phyloP scores from a whole-genome alignment of 2,113 vertebrate genomes.

The Semnornis frantzii region DNA sequence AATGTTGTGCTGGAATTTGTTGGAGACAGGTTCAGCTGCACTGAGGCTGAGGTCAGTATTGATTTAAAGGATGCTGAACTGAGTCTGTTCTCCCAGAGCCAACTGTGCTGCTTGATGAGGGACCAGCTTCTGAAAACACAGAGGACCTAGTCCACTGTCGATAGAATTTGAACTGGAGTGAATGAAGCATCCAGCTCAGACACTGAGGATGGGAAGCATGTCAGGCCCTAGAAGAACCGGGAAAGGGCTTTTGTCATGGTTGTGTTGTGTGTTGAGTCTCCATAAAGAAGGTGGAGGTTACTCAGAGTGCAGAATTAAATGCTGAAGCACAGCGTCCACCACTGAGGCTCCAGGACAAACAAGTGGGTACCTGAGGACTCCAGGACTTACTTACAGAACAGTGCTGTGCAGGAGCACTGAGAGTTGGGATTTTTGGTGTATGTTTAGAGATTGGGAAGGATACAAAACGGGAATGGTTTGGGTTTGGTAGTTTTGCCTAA shows the following conservation, averaged over 20 bases:
- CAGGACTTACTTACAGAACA: not conserved
- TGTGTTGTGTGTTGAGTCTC: not conserved
- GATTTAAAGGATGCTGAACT: not conserved
- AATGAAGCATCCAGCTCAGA: not conserved
- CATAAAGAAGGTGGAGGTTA: not conserved
- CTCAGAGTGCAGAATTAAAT: not conserved
- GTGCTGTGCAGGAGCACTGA: not conserved
- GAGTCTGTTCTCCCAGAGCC: not conserved
- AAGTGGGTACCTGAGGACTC: not conserved
- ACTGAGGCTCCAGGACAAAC: not conserved
- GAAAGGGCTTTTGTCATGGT: not conserved
- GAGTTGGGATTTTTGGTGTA: not conserved
- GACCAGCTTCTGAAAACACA: not conserved
- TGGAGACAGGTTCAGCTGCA: not conserved
- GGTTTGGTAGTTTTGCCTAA: not conserved
- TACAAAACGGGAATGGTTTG: not conserved
- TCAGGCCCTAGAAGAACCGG: not conserved
- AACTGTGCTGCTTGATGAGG: fast-evolving
- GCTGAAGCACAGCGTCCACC: not conserved
- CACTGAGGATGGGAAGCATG: not conserved
- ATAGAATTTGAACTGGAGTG: not conserved
- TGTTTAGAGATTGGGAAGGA: not conserved
- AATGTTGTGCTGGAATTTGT: not conserved
- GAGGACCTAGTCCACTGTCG: not conserved
- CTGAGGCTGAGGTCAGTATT: not conserved